Evolutionary conservation across 1,140 invertebrate species (phyloP).

Genomic region (Radopholus similis): DNA sequence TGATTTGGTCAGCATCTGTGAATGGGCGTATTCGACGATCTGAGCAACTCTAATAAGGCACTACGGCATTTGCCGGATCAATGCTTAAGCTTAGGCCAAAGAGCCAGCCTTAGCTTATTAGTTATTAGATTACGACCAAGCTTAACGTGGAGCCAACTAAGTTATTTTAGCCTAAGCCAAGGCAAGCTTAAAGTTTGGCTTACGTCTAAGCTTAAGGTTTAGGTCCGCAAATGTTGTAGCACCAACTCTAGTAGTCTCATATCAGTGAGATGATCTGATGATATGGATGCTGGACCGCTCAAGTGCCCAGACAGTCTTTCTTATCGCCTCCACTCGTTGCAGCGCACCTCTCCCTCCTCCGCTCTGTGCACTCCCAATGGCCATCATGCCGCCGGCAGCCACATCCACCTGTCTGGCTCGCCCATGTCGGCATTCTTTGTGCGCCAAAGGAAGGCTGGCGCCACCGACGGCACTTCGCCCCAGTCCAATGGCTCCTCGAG

Average conservation of each 20-base stretch:
- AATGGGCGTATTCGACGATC: too few species aligned
- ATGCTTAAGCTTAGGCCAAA: too few species aligned
- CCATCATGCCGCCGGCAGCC: neutral
- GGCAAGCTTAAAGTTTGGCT: too few species aligned
- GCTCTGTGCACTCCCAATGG: slow-evolving; percentile 14
- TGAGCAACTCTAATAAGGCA: too few species aligned
- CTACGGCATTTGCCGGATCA: too few species aligned
- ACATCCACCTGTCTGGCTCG: slow-evolving; percentile 17
- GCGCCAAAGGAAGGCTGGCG: neutral
- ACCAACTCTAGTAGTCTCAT: neutral
- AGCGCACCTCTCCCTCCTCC: slow-evolving; percentile 5
- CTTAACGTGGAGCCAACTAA: too few species aligned
- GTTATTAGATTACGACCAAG: too few species aligned
- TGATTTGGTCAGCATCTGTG: too few species aligned
- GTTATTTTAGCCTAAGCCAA: too few species aligned
- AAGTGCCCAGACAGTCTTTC: neutral
- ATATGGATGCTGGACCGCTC: neutral
- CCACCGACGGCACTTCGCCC: neutral
- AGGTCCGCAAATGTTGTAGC: neutral
- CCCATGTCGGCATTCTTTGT: slow-evolving; percentile 21
- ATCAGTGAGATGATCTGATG: neutral
- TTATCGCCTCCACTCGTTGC: neutral
- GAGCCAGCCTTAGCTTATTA: too few species aligned
- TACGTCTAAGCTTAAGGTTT: too few species aligned
- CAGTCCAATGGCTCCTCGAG: too few species aligned